phyloP scores from a whole-genome alignment of 2,113 vertebrate species.

The Megalops atlanticus region DNA sequence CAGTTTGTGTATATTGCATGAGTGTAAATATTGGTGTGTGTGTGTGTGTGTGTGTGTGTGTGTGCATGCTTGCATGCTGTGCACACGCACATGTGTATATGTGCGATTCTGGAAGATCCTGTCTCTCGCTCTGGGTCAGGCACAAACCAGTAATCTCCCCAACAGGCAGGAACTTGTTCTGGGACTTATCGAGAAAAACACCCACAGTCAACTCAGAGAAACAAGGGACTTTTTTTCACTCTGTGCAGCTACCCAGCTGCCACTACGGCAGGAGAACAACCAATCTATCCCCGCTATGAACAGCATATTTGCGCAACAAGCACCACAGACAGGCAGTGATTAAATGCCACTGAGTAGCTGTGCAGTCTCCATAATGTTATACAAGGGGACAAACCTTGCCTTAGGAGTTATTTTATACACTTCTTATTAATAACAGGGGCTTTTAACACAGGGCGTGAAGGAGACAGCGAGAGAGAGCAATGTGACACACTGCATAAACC shows the following conservation, averaged over 20 bases:
- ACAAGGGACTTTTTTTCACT: neutral
- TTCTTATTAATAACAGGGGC: neutral
- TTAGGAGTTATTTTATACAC: too few species aligned
- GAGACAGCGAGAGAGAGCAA: neutral
- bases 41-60: constrained; percentile 17
- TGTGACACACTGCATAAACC: neutral
- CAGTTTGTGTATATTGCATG: neutral
- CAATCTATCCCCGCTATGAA: too few species aligned
- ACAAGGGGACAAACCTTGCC: too few species aligned
- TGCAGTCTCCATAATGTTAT: too few species aligned
- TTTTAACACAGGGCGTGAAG: neutral
- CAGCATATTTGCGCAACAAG: neutral
- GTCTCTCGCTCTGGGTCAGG: constrained; percentile 20
- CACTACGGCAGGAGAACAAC: neutral
- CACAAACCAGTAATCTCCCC: constrained; percentile 4
- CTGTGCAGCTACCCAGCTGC: neutral
- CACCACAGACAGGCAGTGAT: neutral
- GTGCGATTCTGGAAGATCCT: constrained; percentile 26
- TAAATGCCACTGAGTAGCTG: too few species aligned
- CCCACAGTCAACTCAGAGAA: neutral
- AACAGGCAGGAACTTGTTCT: constrained; percentile 11
- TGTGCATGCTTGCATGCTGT: neutral
- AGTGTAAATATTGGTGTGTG: constrained; percentile 1
- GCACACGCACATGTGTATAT: neutral
- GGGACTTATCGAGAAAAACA: neutral